A percentile compares a stretch with the other conserved stretches of the same genome.
Conservation (phyloP, 1,140 invertebrate species). For the Camponotus pennsylvanicus region DNA sequence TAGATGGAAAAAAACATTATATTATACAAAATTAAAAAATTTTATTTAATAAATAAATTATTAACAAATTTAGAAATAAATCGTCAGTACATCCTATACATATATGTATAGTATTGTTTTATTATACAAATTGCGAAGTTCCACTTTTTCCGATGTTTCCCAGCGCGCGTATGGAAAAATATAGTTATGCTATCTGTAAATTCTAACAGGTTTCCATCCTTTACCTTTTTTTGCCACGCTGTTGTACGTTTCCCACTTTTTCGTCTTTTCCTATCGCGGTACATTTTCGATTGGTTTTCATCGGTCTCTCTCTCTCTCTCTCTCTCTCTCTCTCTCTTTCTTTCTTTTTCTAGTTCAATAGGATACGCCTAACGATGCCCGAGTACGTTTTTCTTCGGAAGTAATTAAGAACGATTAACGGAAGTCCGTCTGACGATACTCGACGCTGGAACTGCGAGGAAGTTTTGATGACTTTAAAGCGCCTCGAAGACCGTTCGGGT, state of each 20-base stretch:
- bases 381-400: constrained; percentile 62
- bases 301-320: neutral
- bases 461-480: constrained; percentile 47
- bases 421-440: constrained; percentile 51
- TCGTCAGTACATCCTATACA: too few relatives aligned
- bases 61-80: too few relatives aligned
- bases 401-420: constrained; percentile 72
- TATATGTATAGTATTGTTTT: constrained; percentile 20
- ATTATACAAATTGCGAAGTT: neutral
- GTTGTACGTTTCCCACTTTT: neutral
- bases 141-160: neutral
- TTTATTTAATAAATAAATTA: too few relatives aligned
- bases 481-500: constrained; percentile 40
- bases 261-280: neutral
- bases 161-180: neutral
- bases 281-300: constrained; percentile 56
- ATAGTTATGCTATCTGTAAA: constrained; percentile 1
- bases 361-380: constrained; percentile 61
- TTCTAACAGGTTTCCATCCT: neutral
- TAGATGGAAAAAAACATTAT: too few relatives aligned
- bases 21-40: too few relatives aligned
- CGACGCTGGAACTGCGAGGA: constrained; percentile 16
- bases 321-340: neutral
- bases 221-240: neutral
- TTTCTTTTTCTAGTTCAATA: neutral